Conservation (phyloP, 2,797 vertebrate species). For the Enteromius argenteus region DNA sequence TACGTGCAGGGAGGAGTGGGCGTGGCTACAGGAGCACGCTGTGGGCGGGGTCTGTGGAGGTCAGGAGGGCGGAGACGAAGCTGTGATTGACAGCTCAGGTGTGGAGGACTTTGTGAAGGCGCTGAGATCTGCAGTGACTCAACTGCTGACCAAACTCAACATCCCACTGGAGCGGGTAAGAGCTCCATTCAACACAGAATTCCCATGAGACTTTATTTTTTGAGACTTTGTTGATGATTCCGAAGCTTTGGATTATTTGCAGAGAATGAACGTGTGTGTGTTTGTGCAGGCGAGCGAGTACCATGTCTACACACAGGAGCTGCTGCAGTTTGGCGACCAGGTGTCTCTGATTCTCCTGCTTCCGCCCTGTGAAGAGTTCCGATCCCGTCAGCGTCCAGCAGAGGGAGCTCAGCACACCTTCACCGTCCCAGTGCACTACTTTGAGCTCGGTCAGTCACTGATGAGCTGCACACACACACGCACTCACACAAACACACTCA, state of each 20-base stretch:
- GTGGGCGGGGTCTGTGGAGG: constrained; percentile 68
- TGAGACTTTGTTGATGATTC: too few relatives aligned
- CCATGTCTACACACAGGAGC: constrained; percentile 79
- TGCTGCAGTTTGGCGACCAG: constrained; percentile 79
- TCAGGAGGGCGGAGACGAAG: constrained; percentile 61
- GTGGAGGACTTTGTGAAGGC: constrained; percentile 72
- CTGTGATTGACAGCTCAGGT: constrained; percentile 66
- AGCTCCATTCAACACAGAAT: neutral
- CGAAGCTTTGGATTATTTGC: neutral
- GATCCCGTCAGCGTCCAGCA: constrained; percentile 77
- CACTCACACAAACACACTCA: neutral
- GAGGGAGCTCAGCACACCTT: constrained; percentile 73
- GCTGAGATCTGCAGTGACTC: constrained; percentile 75
- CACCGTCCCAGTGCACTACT: constrained; percentile 82
- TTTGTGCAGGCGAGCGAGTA: constrained; percentile 76
- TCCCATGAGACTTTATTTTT: too few relatives aligned
- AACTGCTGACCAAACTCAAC: constrained; percentile 81
- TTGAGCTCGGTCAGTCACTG: constrained; percentile 77
- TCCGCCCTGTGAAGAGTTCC: constrained; percentile 83
- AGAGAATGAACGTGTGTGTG: neutral
- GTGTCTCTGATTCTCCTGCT: constrained; percentile 80
- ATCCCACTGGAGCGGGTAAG: constrained; percentile 82
- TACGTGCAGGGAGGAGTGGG: constrained; percentile 80
- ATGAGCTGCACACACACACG: neutral
- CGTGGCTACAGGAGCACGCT: constrained; percentile 78